Conservation (phyloP, 1,140 invertebrate species). For the Pissodes strobi region DNA sequence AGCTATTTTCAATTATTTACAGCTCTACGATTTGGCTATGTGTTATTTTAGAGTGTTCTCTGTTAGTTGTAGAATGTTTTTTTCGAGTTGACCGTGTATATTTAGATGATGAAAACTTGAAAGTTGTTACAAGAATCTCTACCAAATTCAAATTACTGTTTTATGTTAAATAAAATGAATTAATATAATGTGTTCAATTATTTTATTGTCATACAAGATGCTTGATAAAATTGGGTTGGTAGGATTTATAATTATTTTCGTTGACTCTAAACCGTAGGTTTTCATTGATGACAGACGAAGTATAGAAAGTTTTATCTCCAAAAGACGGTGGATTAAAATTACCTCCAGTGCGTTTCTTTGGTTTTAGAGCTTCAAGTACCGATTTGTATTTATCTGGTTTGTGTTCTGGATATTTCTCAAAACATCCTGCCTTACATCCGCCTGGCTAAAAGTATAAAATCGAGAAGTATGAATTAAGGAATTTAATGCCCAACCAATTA, state of each 20-base stretch:
- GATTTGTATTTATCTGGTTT: conserved; percentile 41
- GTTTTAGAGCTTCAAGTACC: conserved; percentile 26
- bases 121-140: no score
- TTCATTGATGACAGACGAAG: conserved; percentile 39
- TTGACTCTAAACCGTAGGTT: conserved; percentile 44
- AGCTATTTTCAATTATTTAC: no score
- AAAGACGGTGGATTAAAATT: conserved; percentile 43
- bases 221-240: conserved; percentile 44
- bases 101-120: no score
- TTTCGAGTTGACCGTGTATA: no score
- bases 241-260: conserved; percentile 37
- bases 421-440: conserved; percentile 51
- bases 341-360: conserved; percentile 20
- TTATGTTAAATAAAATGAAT: no score
- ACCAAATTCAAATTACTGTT: no score
- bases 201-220: conserved; percentile 27
- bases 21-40: no score
- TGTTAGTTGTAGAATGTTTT: no score
- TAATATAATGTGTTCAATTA: no score
- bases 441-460: conserved; percentile 40
- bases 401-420: conserved; percentile 48
- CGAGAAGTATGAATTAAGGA: not conserved
- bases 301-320: conserved; percentile 43
- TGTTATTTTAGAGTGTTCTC: no score
- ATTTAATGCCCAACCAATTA: not conserved